These are phyloP conservation scores for Micromys minutus DNA, from an alignment of 2,113 vertebrate species.

Conservation along the genomic window DNA sequence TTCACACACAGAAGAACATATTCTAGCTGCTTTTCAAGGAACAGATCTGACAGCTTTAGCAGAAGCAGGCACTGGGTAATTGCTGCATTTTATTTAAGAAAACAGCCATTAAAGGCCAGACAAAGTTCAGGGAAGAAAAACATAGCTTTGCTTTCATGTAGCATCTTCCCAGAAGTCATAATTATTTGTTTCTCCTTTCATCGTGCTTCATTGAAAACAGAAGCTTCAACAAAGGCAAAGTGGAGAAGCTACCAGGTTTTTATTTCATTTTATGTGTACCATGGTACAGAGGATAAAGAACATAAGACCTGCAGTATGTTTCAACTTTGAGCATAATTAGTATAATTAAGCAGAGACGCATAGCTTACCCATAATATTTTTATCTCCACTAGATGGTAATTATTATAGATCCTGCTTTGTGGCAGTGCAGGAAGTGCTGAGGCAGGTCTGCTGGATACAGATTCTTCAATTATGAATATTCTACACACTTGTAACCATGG, in stretches of 20 bases:
- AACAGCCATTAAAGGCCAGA: conserved; percentile 6
- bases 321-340: conserved; percentile 2
- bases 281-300: not conserved
- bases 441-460: not conserved
- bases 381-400: not conserved
- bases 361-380: not conserved
- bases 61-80: not conserved
- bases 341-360: not conserved
- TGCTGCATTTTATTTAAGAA: not conserved
- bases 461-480: not conserved
- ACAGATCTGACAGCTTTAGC: not conserved
- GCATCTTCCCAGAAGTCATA: not conserved
- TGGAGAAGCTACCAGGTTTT: not conserved
- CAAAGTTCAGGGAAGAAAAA: conserved; percentile 1
- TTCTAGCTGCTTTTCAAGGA: not conserved
- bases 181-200: not conserved
- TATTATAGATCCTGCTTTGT: not conserved
- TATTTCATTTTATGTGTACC: not conserved
- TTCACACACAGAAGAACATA: not conserved
- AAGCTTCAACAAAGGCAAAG: not conserved
- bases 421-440: not conserved
- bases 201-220: not conserved
- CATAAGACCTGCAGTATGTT: not conserved
- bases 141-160: not conserved
- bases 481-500: not conserved